Conservation (phyloP, 2,888 invertebrate genomes). For the Ramazzottius varieornatus region DNA sequence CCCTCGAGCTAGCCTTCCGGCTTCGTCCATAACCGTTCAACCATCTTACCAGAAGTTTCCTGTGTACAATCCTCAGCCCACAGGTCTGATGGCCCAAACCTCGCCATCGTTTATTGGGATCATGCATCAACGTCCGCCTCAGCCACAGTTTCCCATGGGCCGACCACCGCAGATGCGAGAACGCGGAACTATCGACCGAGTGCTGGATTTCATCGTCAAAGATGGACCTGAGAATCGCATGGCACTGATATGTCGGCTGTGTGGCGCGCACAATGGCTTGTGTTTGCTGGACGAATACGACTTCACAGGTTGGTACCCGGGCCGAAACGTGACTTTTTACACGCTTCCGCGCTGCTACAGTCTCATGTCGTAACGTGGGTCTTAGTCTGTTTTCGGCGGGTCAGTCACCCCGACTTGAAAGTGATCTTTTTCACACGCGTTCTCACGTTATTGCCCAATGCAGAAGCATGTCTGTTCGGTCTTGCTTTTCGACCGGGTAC, state of each 20-base stretch:
- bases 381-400: too few species aligned
- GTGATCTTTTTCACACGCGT: too few species aligned
- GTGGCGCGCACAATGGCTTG: background rate
- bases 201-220: background rate
- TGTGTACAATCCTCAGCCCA: background rate
- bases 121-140: background rate
- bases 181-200: background rate
- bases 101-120: background rate
- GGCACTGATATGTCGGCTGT: background rate
- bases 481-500: too few species aligned
- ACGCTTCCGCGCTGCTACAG: too few species aligned
- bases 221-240: constrained; percentile 1
- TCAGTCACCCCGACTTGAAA: too few species aligned
- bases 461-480: too few species aligned
- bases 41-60: background rate
- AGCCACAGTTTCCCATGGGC: background rate
- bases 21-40: background rate
- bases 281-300: background rate
- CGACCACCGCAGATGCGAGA: background rate
- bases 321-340: too few species aligned
- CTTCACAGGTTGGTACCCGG: background rate
- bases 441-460: too few species aligned
- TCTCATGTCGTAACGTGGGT: too few species aligned
- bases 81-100: background rate
- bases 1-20: background rate